Evolutionary conservation across 2,888 invertebrate species (phyloP).

Genomic region (Luperina nickerlii): DNA sequence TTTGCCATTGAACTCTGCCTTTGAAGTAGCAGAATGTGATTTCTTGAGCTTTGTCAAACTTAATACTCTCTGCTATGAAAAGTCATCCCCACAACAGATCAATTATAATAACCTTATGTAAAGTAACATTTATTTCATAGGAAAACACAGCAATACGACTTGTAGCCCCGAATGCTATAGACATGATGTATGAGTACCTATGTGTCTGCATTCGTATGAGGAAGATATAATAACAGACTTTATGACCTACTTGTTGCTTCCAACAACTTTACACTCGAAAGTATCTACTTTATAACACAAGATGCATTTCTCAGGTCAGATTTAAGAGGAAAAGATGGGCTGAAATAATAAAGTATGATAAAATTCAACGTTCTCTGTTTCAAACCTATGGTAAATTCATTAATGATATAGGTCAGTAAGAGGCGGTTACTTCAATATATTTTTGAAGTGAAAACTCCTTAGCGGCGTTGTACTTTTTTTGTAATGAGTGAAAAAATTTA

Average conservation of each 20-base stretch:
- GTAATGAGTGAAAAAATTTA: no score
- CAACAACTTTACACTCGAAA: neutral
- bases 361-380: neutral
- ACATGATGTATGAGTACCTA: slow-evolving; percentile 6
- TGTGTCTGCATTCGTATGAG: slow-evolving; percentile 25
- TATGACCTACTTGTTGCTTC: slow-evolving; percentile 36
- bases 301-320: neutral
- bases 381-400: neutral
- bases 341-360: neutral
- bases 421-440: neutral
- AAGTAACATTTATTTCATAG: slow-evolving; percentile 1
- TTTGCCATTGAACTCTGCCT: neutral
- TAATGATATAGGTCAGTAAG: no score
- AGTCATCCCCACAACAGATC: neutral
- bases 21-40: neutral
- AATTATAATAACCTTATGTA: neutral
- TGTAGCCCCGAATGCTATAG: slow-evolving; percentile 17
- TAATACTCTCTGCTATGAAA: neutral
- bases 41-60: neutral
- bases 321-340: no score
- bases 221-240: slow-evolving; percentile 11
- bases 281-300: neutral
- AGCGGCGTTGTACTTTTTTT: no score
- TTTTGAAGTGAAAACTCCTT: no score
- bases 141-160: slow-evolving; percentile 14